These are phyloP conservation scores for Spilosoma lubricipeda DNA, from an alignment of 2,888 invertebrate genomes.

Conservation along the genomic window DNA sequence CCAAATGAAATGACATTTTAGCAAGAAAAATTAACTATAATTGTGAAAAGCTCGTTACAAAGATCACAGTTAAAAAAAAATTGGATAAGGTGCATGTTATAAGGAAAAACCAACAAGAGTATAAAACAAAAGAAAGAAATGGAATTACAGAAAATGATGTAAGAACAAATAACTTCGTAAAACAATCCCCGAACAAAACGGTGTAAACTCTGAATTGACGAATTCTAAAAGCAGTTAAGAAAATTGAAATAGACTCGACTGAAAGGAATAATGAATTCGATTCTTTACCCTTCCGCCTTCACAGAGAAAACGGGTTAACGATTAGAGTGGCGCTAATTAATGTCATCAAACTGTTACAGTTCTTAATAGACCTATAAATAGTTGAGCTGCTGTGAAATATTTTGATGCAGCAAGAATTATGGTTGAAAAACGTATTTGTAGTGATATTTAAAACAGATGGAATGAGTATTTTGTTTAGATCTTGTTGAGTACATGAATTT, in stretches of 20 bases:
- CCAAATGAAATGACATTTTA: background rate
- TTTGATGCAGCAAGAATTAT: constrained; percentile 42
- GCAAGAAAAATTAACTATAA: background rate
- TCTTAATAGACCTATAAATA: constrained; percentile 65
- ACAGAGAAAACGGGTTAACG: constrained; percentile 74
- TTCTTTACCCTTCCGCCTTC: constrained; percentile 50
- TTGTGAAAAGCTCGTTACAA: background rate
- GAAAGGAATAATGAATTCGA: constrained; percentile 50
- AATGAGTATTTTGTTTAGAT: background rate
- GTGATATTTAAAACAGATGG: constrained; percentile 1
- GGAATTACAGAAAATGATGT: constrained; percentile 19
- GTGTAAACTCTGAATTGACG: constrained; percentile 22
- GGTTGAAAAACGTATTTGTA: constrained; percentile 2
- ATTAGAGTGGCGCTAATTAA: constrained; percentile 74
- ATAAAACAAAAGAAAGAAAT: background rate
- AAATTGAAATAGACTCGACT: constrained; percentile 38
- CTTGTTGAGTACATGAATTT: background rate
- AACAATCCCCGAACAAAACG: constrained; percentile 16
- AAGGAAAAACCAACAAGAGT: background rate
- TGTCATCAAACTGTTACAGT: constrained; percentile 61
- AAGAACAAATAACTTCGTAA: constrained; percentile 17
- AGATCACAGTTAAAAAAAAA: background rate
- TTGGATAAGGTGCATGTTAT: background rate
- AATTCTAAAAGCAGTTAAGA: constrained; percentile 33
- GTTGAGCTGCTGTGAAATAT: constrained; percentile 60